Evolutionary conservation across 2,797 vertebrate genomes (phyloP), one percentile per base, ranked within the genome.

Genomic region (Sebastes iracundus): DNA sequence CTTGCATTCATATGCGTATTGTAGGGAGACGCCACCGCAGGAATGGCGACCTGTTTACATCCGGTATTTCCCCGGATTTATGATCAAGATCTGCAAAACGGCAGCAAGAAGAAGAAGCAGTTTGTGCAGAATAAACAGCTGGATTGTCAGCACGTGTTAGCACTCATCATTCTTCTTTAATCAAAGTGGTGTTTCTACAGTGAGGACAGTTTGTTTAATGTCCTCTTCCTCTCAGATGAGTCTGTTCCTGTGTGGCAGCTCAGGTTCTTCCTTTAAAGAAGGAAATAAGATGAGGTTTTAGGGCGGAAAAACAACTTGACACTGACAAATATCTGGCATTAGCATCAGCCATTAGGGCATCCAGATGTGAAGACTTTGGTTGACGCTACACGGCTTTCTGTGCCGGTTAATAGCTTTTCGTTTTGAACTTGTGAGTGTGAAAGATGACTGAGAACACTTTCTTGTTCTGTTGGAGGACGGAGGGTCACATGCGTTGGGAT

Each of bases 291-390:
- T 22, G 1, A 14, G 11, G 23, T 35, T 67, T 62, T 1, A 11
- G 6, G 5, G 28, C 3, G 0, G 59, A 71, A 32, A 60, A 62
- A 32, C 56, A 62, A 58, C 7, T 6, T 56, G 73, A 86, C 72
- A 82, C 64, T 60, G 86, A 91, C 63, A 81, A 86, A 90, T 87
- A 72, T 53, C 72, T 25, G 2, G 3, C 66, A 68, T 80, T 80
- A 79, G 56, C 46, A 12, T 18, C 18, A 42, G 74, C 55, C 64
- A 35, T 81, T 66, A 72, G 22, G 5, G 33, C 70, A 83, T 81
- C 88, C 87, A 88, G 82, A 91, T 90, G 87, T 87, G 49, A 53
- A 75, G 77, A 72, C 35, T 20, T 62, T 4, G 58, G 46, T 18
- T 18, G 58, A 56, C 49, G 53, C 66, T 25, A 30, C 23, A 7